Evolutionary conservation across 2,113 vertebrate genomes (phyloP), one percentile per base, ranked within the genome.

Genomic region (Eidolon helvum): DNA sequence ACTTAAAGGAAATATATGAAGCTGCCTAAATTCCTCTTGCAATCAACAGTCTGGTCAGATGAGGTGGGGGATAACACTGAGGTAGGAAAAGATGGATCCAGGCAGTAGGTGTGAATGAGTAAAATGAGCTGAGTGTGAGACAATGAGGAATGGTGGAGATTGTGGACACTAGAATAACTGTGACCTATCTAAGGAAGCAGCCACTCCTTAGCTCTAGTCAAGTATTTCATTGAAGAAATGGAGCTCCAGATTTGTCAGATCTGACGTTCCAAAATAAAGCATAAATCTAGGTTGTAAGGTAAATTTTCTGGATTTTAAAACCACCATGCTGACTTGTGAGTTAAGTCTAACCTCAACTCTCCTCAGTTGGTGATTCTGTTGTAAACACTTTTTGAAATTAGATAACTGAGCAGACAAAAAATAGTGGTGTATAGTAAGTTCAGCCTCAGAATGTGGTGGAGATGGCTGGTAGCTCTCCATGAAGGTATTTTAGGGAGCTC

Each of bases 261-360:
- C n/a, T 74, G 24, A 74, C 50, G 40, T 68, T 72, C 43, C 22
- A 78, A 55, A 7, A 38, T 50, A n/a, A 94, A 26, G 75, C 5
- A 26, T 18, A 72, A 10, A 53, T 35, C 5, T 18, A 74, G 11
- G 22, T 63, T 79, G 19, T 74, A 68, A 72, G 21, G 55, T 50
- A 84, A 68, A 61, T 89, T 43, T 71, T 79, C 38, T 80, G 35
- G 4, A 68, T 86, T 85, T 92, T 50, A 72, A 43, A 92, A 66
- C 24, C 45, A 38, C 2, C 59, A 38, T 94, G 33, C 30, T 21
- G 7, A 50, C 9, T 71, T 80, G 15, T 35, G 24, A 69, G 40
- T 8, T 69, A 87, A 92, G 50, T 80, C n/a, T 83, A 66, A 82
- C 24, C 55, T 87, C 2, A 50, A 15, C 6, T 48, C 1, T 30